Conservation (phyloP, 2,113 vertebrate genomes). For the Seriola aureovittata region DNA sequence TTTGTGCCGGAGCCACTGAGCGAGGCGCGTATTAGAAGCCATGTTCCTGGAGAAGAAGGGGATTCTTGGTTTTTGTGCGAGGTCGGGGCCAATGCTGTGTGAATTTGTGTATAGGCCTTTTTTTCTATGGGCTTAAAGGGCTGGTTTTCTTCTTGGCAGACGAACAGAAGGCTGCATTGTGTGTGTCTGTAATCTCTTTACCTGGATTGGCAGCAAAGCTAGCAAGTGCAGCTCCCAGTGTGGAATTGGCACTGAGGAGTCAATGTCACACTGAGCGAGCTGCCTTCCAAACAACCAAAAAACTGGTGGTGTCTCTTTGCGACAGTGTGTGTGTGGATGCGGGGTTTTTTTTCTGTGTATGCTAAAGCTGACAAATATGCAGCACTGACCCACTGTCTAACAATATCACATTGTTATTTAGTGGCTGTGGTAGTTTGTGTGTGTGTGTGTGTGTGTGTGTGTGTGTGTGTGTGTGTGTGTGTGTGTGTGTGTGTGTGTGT, state of each 20-base stretch:
- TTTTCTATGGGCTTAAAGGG: constrained; percentile 73
- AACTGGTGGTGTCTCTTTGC: constrained; percentile 63
- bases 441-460: constrained; percentile 22
- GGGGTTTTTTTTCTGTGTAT: constrained; percentile 36
- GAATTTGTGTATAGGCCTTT: constrained; percentile 68
- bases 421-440: constrained; percentile 13
- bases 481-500: neutral
- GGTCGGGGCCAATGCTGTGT: constrained; percentile 63
- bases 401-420: constrained; percentile 52
- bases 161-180: constrained; percentile 87
- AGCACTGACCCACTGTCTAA: constrained; percentile 32
- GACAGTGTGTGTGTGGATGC: constrained; percentile 52
- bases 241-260: constrained; percentile 82
- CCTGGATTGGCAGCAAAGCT: constrained; percentile 84
- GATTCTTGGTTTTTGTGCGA: constrained; percentile 68
- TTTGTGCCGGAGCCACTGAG: constrained; percentile 67
- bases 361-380: constrained; percentile 16
- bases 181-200: constrained; percentile 88
- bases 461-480: constrained; percentile 13
- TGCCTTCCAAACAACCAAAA: constrained; percentile 72
- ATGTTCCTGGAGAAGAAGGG: constrained; percentile 70
- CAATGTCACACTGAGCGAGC: constrained; percentile 80
- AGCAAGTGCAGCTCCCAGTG: constrained; percentile 79
- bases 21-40: constrained; percentile 48
- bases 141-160: constrained; percentile 84